Conservation (phyloP, 1,140 invertebrate species). For the Melipona quadrifasciata region DNA sequence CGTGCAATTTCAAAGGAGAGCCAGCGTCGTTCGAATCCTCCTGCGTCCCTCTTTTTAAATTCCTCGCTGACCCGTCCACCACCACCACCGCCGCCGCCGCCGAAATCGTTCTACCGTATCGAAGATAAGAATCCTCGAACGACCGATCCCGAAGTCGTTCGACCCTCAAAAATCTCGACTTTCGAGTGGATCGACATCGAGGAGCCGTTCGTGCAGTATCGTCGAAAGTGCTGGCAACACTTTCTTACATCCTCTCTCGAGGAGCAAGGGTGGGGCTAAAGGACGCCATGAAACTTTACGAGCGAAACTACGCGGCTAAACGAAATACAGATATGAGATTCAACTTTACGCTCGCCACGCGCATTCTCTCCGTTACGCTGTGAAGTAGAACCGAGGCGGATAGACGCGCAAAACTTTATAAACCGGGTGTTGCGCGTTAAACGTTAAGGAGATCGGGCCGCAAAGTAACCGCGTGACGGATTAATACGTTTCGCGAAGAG, state of each 20-base stretch:
- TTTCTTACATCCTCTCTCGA: constrained; percentile 54
- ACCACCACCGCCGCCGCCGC: too few species aligned
- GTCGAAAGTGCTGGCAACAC: constrained; percentile 59
- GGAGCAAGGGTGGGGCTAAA: constrained; percentile 21
- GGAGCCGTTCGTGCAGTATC: constrained; percentile 37
- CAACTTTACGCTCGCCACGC: constrained; percentile 37
- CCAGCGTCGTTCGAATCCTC: constrained; percentile 1
- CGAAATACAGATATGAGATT: constrained; percentile 59
- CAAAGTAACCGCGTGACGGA: constrained; percentile 9
- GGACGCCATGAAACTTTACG: constrained; percentile 63
- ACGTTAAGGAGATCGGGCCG: not conserved
- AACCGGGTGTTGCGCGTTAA: not conserved
- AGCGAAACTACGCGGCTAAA: constrained; percentile 55
- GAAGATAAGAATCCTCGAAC: constrained; percentile 69
- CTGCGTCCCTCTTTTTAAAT: not conserved
- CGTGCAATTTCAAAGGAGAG: constrained; percentile 67
- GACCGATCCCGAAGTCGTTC: constrained; percentile 65
- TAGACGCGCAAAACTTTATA: not conserved
- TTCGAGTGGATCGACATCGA: constrained; percentile 64
- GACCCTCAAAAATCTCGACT: constrained; percentile 68
- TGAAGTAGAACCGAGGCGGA: not conserved
- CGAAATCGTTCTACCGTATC: constrained; percentile 63
- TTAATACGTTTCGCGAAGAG: constrained; percentile 26
- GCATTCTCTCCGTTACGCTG: not conserved
- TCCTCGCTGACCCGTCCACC: constrained; percentile 53